Conservation (phyloP, 2,113 vertebrate genomes). For the Panthera leo region DNA sequence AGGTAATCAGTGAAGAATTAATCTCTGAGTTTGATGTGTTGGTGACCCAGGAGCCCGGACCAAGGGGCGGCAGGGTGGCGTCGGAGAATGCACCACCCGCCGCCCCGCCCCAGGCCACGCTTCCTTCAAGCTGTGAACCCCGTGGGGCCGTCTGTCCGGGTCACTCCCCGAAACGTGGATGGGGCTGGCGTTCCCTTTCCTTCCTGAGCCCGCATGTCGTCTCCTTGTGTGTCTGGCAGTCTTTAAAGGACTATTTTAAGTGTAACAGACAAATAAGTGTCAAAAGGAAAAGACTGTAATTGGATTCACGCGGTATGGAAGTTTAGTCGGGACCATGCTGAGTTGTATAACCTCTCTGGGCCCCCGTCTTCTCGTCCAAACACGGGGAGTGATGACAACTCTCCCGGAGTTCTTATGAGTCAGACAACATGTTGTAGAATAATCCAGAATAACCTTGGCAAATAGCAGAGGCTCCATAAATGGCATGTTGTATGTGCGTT, state of each 20-base stretch:
- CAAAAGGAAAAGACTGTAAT: slow-evolving; percentile 47
- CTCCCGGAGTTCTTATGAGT: not conserved
- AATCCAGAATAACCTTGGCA: not conserved
- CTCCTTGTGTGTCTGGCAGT: slow-evolving; percentile 45
- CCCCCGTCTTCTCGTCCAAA: slow-evolving; percentile 12
- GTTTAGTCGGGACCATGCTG: not conserved
- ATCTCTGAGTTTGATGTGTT: not conserved
- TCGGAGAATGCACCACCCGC: not conserved
- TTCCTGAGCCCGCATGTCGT: slow-evolving; percentile 49
- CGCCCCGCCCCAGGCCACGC: rapidly evolving
- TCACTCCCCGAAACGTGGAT: not conserved
- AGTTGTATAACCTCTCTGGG: not conserved
- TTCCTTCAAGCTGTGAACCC: not conserved
- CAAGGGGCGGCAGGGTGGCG: not conserved
- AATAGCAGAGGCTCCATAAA: not conserved
- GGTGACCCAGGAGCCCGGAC: not conserved
- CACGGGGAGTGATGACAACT: not conserved
- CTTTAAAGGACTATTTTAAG: slow-evolving; percentile 67
- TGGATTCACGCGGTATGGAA: not conserved
- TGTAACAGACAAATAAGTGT: slow-evolving; percentile 51
- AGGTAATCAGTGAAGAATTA: not conserved
- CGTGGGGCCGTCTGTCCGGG: not conserved
- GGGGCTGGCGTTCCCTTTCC: slow-evolving; percentile 42
- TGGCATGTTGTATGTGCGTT: not conserved
- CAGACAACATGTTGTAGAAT: not conserved